Evolutionary conservation across 2,797 vertebrate species (phyloP).

Genomic region (Mionectes olivaceus): DNA sequence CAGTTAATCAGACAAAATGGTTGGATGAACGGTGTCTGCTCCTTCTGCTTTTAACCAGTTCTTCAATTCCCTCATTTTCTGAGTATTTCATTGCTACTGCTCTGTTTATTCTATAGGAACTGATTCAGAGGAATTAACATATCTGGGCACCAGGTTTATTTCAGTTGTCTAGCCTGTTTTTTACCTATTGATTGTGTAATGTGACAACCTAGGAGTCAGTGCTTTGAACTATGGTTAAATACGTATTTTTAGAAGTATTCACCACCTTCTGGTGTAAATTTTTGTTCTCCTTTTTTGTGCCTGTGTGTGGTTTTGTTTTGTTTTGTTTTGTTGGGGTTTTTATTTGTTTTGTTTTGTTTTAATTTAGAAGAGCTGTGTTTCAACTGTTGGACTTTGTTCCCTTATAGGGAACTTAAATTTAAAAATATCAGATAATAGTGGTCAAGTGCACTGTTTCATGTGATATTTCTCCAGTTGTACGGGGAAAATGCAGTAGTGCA

Average conservation of each 20-base stretch:
- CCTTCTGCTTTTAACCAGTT: background rate
- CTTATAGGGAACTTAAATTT: background rate
- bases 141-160: background rate
- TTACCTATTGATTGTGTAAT: background rate
- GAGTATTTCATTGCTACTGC: background rate
- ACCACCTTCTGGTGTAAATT: background rate
- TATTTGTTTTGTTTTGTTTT: background rate
- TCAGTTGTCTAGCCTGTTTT: background rate
- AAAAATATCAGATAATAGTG: background rate
- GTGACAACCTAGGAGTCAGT: background rate
- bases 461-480: background rate
- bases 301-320: background rate
- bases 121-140: background rate
- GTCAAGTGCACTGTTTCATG: background rate
- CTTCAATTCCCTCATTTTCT: background rate
- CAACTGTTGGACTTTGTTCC: background rate
- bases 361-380: background rate
- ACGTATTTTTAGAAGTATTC: background rate
- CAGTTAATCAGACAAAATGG: background rate
- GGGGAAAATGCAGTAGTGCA: background rate
- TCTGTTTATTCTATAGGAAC: background rate
- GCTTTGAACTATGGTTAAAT: background rate
- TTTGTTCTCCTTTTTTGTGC: background rate
- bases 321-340: background rate
- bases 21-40: background rate